Evolutionary conservation across 2,113 vertebrate genomes (phyloP).

Genomic region (Mormyrus lacerda): DNA sequence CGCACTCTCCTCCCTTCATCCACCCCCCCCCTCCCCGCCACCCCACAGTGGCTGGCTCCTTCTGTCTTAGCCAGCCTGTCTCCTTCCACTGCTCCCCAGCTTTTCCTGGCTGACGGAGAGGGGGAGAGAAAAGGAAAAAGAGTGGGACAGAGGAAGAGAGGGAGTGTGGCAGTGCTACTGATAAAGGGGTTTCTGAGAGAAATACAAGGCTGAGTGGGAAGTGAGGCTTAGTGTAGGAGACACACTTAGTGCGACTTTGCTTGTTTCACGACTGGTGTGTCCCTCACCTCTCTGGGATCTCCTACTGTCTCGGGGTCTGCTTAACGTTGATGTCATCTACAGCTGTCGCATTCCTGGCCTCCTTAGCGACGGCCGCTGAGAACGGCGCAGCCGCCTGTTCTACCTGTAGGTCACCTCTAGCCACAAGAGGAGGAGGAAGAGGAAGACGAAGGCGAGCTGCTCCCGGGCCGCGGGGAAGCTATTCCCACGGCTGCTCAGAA

Average conservation of each 20-base stretch:
- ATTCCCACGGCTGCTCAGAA: not conserved
- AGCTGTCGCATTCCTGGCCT: not conserved
- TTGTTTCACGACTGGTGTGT: not conserved
- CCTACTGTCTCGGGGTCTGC: accelerated
- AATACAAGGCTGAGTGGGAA: slow-evolving; percentile 31
- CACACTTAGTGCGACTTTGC: slow-evolving; percentile 3
- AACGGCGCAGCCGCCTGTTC: not conserved
- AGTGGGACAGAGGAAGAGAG: slow-evolving; percentile 34
- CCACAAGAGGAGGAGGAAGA: not conserved
- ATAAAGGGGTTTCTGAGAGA: slow-evolving; percentile 26
- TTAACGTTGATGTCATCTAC: slow-evolving; percentile 11
- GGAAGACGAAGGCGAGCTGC: not conserved
- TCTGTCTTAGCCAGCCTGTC: slow-evolving; percentile 69
- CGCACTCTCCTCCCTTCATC: slow-evolving; percentile 19
- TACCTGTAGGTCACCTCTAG: not conserved
- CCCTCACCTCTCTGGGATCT: not conserved
- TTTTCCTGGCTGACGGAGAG: slow-evolving; percentile 51
- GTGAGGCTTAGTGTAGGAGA: slow-evolving; percentile 12
- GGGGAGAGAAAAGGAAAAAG: slow-evolving; percentile 14
- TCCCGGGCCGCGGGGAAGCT: not conserved
- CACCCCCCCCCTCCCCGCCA: slow-evolving; percentile 3
- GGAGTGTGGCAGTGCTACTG: slow-evolving; percentile 17
- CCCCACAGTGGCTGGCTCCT: slow-evolving; percentile 50
- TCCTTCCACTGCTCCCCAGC: slow-evolving; percentile 59
- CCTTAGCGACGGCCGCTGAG: not conserved